Conservation (phyloP, 37 sponge, comb jelly and placozoan species). For the Corticium candelabrum region DNA sequence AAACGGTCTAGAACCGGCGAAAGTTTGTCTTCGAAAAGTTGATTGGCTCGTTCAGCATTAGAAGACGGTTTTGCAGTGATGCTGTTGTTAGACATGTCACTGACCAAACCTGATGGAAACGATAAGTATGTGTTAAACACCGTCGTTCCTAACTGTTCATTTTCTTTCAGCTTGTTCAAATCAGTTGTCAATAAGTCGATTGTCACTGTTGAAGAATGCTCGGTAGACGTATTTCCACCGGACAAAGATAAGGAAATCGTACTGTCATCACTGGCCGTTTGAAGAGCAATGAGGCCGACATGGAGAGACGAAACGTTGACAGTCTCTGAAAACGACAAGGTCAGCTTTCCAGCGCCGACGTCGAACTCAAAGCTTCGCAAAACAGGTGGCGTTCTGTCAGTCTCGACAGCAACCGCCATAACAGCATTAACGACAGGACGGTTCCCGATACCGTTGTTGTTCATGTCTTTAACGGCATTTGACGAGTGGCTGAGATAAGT, state of each 20-base stretch:
- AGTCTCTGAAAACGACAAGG: background rate
- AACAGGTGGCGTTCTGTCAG: background rate
- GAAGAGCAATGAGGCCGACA: background rate
- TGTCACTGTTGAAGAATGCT: background rate
- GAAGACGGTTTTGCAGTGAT: background rate
- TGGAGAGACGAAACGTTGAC: background rate
- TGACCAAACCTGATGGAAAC: background rate
- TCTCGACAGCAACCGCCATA: background rate
- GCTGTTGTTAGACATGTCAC: conserved; percentile 3
- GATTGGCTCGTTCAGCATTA: background rate
- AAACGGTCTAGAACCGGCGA: background rate
- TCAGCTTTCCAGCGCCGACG: background rate
- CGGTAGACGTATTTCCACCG: background rate
- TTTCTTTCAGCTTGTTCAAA: background rate
- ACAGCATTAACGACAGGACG: background rate
- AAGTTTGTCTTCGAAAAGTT: background rate
- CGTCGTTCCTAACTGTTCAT: background rate
- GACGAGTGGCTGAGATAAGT: conserved; percentile 28
- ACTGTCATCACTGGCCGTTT: background rate
- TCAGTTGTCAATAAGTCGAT: background rate
- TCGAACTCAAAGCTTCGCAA: background rate
- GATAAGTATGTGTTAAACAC: background rate
- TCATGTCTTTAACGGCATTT: conserved; percentile 26
- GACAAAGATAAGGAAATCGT: background rate
- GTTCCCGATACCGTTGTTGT: background rate